A percentile compares a stretch with the other conserved stretches of the same genome.
phyloP scores from a whole-genome alignment of 2,797 vertebrate species.

The Argentina silus region DNA sequence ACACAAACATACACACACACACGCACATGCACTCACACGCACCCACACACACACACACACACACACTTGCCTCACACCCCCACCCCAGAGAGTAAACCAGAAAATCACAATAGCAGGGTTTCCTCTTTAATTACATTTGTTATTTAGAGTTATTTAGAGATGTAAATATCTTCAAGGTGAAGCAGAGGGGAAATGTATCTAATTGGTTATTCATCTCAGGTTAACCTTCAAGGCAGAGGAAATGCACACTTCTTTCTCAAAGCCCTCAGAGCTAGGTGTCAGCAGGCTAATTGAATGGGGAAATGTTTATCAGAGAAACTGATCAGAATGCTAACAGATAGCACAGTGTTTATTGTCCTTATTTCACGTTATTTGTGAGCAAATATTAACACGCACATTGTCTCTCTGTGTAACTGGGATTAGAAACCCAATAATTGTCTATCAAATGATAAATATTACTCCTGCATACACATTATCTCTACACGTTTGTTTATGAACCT shows the following conservation, averaged over 20 bases:
- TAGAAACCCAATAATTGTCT: not conserved
- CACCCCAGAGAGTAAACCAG: conserved; percentile 11
- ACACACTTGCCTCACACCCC: not conserved
- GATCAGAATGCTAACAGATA: conserved; percentile 2
- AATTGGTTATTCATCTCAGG: conserved; percentile 46
- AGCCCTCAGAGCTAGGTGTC: conserved; percentile 25
- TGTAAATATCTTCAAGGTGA: conserved; percentile 59
- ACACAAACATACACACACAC: not conserved
- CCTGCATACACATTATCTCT: not conserved
- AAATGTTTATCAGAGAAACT: conserved; percentile 2
- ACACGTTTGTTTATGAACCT: not conserved
- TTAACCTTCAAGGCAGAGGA: conserved; percentile 22
- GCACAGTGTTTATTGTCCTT: not conserved
- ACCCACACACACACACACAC: conserved; percentile 8
- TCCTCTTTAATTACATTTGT: conserved; percentile 37
- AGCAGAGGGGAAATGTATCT: conserved; percentile 34
- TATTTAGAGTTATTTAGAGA: conserved; percentile 35
- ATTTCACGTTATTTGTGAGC: not conserved
- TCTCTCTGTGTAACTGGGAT: not conserved
- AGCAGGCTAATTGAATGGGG: conserved; percentile 38
- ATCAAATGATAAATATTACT: not conserved
- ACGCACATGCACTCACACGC: not conserved
- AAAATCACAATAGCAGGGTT: conserved; percentile 23
- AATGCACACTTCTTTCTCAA: conserved; percentile 17
- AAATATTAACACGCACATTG: not conserved